Conservation (phyloP, 2,888 invertebrate species). For the Saturnia japonica region DNA sequence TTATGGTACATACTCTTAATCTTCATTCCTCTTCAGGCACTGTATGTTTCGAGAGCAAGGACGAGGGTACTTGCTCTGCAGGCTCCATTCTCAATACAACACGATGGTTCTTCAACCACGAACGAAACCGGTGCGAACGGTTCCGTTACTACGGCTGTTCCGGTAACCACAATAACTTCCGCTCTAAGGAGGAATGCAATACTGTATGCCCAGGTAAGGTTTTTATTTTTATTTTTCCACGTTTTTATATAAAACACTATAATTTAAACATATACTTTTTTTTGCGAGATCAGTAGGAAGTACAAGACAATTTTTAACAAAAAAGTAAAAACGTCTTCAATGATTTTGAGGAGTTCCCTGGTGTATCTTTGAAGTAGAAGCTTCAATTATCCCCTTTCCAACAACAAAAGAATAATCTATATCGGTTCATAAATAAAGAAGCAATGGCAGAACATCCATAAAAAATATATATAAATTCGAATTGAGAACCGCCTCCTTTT, state of each 20-base stretch:
- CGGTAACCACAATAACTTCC: slow-evolving; percentile 93
- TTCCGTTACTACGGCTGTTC: slow-evolving; percentile 88
- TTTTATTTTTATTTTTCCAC: neutral
- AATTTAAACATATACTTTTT: too few relatives aligned
- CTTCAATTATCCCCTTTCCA: too few relatives aligned
- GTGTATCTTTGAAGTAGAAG: too few relatives aligned
- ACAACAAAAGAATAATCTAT: too few relatives aligned
- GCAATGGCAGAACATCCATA: too few relatives aligned
- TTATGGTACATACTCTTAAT: neutral
- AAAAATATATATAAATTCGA: too few relatives aligned
- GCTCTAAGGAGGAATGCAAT: slow-evolving; percentile 89
- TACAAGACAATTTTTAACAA: too few relatives aligned
- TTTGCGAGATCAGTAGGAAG: too few relatives aligned
- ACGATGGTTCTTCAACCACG: slow-evolving; percentile 90
- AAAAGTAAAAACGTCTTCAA: too few relatives aligned
- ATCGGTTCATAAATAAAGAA: too few relatives aligned
- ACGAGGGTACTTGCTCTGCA: slow-evolving; percentile 80
- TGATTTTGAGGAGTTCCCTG: too few relatives aligned
- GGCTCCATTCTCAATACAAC: slow-evolving; percentile 66
- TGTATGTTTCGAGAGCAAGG: slow-evolving; percentile 89
- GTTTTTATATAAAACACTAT: neutral
- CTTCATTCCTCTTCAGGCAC: slow-evolving; percentile 79
- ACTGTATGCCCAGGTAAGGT: slow-evolving; percentile 89
- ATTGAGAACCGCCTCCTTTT: too few relatives aligned
- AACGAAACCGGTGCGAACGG: slow-evolving; percentile 87